Conservation (phyloP, 2,797 vertebrate genomes). For the Potorous gilbertii region DNA sequence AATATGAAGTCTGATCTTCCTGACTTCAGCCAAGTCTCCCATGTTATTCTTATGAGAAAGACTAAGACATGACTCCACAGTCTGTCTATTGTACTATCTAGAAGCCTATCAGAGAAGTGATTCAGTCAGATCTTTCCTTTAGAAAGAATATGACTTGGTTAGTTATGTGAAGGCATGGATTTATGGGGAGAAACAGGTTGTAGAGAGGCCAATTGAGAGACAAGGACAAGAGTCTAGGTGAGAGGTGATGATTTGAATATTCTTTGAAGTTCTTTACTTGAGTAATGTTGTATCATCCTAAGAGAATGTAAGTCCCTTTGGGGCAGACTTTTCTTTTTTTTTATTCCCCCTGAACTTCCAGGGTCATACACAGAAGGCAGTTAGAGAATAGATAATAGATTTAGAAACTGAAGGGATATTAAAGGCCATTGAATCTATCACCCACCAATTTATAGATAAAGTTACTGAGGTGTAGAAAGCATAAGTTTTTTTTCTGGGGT, state of each 20-base stretch:
- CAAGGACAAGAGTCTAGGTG: neutral
- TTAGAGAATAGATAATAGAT: neutral
- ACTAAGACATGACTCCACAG: neutral
- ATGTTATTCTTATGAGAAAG: neutral
- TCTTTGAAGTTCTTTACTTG: neutral
- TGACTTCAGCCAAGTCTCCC: neutral
- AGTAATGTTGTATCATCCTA: neutral
- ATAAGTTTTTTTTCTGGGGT: neutral
- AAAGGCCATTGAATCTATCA: neutral
- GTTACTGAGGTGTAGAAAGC: neutral
- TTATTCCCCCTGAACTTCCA: neutral
- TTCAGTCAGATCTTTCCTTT: neutral
- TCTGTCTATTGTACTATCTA: neutral
- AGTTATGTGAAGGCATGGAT: neutral
- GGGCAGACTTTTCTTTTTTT: neutral
- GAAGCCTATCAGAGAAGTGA: neutral
- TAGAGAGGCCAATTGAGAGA: neutral
- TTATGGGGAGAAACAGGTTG: neutral
- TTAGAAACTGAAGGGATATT: neutral
- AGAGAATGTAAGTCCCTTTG: neutral
- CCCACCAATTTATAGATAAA: neutral
- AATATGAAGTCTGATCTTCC: neutral
- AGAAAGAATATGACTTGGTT: neutral
- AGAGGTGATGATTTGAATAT: neutral
- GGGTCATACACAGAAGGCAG: neutral